Evolutionary conservation across 1,140 invertebrate species (phyloP), one percentile per base, ranked within the genome.

Genomic region (Phortica variegata): DNA sequence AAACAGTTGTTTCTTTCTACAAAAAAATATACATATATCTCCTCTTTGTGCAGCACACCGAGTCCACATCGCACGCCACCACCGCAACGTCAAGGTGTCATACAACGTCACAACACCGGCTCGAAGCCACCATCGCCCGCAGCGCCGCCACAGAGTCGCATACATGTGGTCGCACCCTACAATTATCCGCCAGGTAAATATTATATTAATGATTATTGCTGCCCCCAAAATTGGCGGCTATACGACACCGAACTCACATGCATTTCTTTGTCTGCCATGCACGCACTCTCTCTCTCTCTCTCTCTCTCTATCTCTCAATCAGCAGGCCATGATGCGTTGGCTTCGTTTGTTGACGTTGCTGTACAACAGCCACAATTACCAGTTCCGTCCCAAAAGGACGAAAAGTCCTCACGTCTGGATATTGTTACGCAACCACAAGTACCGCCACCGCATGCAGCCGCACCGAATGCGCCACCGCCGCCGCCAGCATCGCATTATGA

Each of bases 261-360:
- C 8, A 3, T 23, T n/a, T 4, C 8, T 21, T 19, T 13, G n/a
- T 43, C 21, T 9, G 7, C 23, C 37, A 21, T 16, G 41, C 10
- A 19, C 33, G 20, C 31, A 12, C 19, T 29, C 13, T 23, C 15
- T 23, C 8, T 26, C 17, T 45, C 15, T 13, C 15, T 36, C 57
- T 31, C 43, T 44, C 15, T 54, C 48, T 17, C 6, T 16, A 3
- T 32, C 4, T 17, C 41, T 21, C 39, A 16, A 7, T 0, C 23
- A 74, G 72, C 83, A 57, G 88, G 87, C 16, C 85, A 93, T 62
- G 91, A 93, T 73, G 90, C 91, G 0, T 84, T 94, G 61, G 85
- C 87, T 12, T 90, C 87, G 36, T 78, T 95, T 19, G 91, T 93
- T 1, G 90, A 95, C 63, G 88, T 91, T 5, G 91, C 91, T 10